Conservation (phyloP, 92 coral and sea anemone genomes). For the Porites lobata region DNA sequence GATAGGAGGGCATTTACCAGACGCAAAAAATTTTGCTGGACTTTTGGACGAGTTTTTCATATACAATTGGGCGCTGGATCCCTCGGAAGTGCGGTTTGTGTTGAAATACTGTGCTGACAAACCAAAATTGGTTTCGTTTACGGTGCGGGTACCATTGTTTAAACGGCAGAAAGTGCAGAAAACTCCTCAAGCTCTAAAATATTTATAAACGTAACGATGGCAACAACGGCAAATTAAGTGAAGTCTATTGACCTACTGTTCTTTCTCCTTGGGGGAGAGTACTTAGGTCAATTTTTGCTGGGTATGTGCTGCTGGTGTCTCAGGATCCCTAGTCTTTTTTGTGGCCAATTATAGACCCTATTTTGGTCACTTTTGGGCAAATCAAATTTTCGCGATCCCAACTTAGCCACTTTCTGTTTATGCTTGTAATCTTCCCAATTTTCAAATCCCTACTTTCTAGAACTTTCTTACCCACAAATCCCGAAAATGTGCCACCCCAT, state of each 20-base stretch:
- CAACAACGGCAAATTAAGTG: background rate
- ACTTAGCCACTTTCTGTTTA: no score
- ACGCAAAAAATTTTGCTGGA: constrained; percentile 79
- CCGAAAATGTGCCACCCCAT: no score
- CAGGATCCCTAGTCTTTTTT: no score
- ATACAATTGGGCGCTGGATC: constrained; percentile 98
- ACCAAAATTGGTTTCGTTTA: constrained; percentile 96
- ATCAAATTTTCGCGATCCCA: no score
- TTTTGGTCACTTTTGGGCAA: no score
- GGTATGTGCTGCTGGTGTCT: no score
- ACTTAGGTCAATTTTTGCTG: no score
- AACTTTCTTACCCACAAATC: no score
- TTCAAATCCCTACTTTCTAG: no score
- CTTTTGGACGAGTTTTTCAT: constrained; percentile 94
- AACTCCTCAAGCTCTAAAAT: constrained; percentile 23
- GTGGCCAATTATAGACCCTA: no score
- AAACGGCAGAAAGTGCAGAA: constrained; percentile 45
- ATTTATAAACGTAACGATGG: background rate
- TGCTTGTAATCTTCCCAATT: no score
- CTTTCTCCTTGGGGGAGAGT: no score
- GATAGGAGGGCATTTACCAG: constrained; percentile 93
- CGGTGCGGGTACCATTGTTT: constrained; percentile 93
- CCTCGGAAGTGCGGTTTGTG: constrained; percentile 92
- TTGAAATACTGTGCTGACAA: constrained; percentile 98
- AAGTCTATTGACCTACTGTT: background rate